A percentile compares a stretch with the other conserved stretches of the same genome.
Conservation (phyloP, 2,888 invertebrate genomes). For the Caenorhabditis sulstoni region DNA sequence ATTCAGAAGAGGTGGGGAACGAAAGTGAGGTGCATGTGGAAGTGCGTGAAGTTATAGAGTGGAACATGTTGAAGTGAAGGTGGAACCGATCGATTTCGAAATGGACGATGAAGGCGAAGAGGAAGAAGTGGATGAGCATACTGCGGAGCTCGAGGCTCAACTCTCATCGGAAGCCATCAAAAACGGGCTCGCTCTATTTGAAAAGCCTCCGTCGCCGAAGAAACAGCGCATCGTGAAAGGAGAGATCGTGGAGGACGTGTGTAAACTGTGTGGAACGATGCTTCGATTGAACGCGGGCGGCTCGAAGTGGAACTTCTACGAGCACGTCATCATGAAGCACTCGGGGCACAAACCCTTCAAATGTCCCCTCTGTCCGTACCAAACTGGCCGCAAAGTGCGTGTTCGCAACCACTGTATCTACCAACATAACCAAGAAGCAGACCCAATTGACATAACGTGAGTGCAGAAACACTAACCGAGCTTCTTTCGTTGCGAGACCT, state of each 20-base stretch:
- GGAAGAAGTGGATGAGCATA: constrained; percentile 36
- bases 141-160: constrained; percentile 24
- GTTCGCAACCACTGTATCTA: constrained; percentile 54
- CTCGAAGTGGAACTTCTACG: constrained; percentile 65
- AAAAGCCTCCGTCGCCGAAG: constrained; percentile 17
- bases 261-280: constrained; percentile 41
- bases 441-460: constrained; percentile 57
- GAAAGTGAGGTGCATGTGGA: neutral
- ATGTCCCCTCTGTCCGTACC: constrained; percentile 54
- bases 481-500: too few relatives aligned
- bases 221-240: neutral
- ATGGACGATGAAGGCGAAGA: constrained; percentile 30
- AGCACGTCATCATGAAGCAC: constrained; percentile 63
- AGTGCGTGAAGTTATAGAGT: neutral
- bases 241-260: constrained; percentile 20
- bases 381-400: constrained; percentile 54
- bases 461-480: neutral
- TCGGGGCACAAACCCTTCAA: constrained; percentile 57
- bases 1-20: constrained; percentile 17
- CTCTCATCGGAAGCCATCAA: constrained; percentile 24
- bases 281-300: constrained; percentile 58
- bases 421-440: constrained; percentile 41
- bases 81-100: constrained; percentile 18
- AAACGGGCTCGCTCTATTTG: constrained; percentile 18
- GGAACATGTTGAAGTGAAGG: constrained; percentile 38